Base-by-base conservation (phyloP, 2,888 invertebrate species). In the Congeria kusceri region DNA sequence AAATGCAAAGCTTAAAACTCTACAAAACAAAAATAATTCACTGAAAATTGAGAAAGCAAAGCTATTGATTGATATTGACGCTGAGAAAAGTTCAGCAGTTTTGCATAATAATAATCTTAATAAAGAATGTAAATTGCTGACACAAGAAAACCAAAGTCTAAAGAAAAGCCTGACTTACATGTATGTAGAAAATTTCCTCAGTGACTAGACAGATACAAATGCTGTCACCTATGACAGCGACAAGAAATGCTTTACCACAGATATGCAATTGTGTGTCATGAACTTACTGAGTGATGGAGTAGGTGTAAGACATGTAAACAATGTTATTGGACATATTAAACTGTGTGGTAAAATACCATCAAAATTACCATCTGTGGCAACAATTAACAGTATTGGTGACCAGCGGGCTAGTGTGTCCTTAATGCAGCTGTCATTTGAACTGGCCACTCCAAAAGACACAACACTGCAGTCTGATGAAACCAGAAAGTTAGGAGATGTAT, bases 281-380 rank as follows among this genome's bases (percentile, higher is more conserved):
- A 62, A 62, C 27, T n/a, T 62, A 3, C 44, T 62, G 11, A 62
- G 27, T n/a, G 47, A 64, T 13, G 64, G 47, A 44, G 64, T 47
- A 20, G 44, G 64, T 44, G 64, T 18, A 23, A 32, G 23, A 44
- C 64, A 64, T 47, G 64, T 64, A 0, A 32, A n/a, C 23, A 44
- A 44, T 28, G 47, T 44, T 20, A n/a, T 47, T 20, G 20, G 15
- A 46, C 46, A 64, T 64, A 23, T 20, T 29, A 25, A 9, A 23
- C 44, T 62, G 20, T 62, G 64, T 64, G 23, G 46, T 3, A 44
- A 47, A 64, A 0, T 1, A 25, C 28, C 44, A 23, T 44, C 64
- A 13, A 64, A 46, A 28, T 18, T 64, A 23, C 44, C 44, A 11
- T 32, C 62, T 20, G 32, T 62, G n/a, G 28, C 62, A 27, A 39